Evolutionary conservation across 2,888 invertebrate species (phyloP), one percentile per base, ranked within the genome.

Genomic region (Papilio gigon): DNA sequence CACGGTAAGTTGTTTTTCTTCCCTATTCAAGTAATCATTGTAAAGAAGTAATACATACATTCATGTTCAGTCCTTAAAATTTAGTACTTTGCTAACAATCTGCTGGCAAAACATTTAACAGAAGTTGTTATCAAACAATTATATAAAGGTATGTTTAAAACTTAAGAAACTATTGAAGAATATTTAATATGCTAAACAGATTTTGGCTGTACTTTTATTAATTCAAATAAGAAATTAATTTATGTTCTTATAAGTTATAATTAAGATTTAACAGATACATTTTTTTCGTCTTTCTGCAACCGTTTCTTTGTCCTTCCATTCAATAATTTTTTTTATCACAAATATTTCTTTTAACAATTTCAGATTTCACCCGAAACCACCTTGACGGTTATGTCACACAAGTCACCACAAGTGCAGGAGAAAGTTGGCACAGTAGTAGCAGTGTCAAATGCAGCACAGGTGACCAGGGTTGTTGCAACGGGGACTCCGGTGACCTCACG

Each of bases 361-460:
- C 81, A 92, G 92, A 88, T 92, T 20, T 91, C 92, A 4, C 91
- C 92, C 44, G 92, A 92, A 74, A 92, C 92, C 62, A 92, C 92
- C 20, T 72, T 92, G 67, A 92, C 92, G 63, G 92, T 92, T 47
- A 92, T 92, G 89, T 88, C 92, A 44, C 91, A 92, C 71, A 92
- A 92, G 77, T 84, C 90, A 44, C 92, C 92, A 0, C 92, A 91
- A 76, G 89, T 91, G 1, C 92, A 92, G 77, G 92, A 92, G 69
- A 92, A 92, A 81, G 88, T 87, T 20, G 90, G 91, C 35, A 85
- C 90, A 27, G 88, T 90, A 0, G 91, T 91, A 5, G 89, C 90
- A 0, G 90, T 89, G 1, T 86, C 90, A 1, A 91, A 90, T 66
- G 88, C 88, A 12, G 88, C 90, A 1, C 91, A 91, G 73, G 83